A percentile compares a stretch with the other conserved stretches of the same genome.
phyloP scores from a whole-genome alignment of 2,797 vertebrate species.

The Chelon auratus region DNA sequence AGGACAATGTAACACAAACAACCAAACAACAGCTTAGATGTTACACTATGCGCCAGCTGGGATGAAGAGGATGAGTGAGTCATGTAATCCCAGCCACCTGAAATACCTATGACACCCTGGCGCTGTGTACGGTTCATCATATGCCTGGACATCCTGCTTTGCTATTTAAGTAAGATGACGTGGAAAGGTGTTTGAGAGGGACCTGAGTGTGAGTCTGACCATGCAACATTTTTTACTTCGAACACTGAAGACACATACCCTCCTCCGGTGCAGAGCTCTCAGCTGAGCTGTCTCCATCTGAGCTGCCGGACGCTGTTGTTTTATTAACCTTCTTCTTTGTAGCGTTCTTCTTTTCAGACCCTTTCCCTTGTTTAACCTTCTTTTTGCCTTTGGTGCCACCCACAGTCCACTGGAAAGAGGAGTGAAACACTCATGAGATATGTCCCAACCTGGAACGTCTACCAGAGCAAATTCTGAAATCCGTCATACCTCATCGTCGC shows the following conservation, averaged over 20 bases:
- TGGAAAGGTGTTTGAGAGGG: not conserved
- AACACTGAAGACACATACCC: slow-evolving; percentile 82
- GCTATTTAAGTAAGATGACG: not conserved
- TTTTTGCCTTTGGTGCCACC: slow-evolving; percentile 98
- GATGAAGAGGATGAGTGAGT: slow-evolving; percentile 63
- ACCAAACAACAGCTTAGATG: slow-evolving; percentile 29
- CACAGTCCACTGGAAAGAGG: slow-evolving; percentile 92
- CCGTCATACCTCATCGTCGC: slow-evolving; percentile 92
- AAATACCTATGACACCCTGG: slow-evolving; percentile 12
- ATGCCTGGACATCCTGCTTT: not conserved
- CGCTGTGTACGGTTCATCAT: slow-evolving; percentile 8
- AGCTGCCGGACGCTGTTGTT: slow-evolving; percentile 95
- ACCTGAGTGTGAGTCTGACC: too few species aligned
- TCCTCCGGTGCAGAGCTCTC: slow-evolving; percentile 98
- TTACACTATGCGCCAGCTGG: not conserved
- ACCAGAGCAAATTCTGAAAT: not conserved
- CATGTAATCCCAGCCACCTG: slow-evolving; percentile 58
- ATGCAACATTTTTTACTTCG: too few species aligned
- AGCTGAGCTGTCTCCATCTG: slow-evolving; percentile 94
- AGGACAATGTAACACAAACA: slow-evolving; percentile 13
- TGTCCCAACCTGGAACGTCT: not conserved
- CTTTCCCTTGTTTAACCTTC: slow-evolving; percentile 93
- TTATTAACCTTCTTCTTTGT: slow-evolving; percentile 92
- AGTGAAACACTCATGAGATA: not conserved
- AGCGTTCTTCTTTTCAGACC: slow-evolving; percentile 91